Conservation (phyloP, 1,140 invertebrate species). For the Euwallacea similis region DNA sequence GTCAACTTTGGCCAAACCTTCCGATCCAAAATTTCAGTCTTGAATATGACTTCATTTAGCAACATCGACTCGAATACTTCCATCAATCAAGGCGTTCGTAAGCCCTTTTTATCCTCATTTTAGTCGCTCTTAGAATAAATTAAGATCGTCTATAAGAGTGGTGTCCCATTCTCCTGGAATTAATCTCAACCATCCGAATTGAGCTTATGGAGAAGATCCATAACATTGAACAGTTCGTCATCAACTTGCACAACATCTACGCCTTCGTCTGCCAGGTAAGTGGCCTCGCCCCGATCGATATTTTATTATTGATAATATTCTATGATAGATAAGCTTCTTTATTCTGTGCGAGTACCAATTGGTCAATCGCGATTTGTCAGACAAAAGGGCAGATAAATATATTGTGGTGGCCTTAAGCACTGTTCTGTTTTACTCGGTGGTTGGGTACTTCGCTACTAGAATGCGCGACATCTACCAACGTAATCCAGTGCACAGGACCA, state of each 20-base stretch:
- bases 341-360: slow-evolving; percentile 44
- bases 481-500: slow-evolving; percentile 56
- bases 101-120: not conserved
- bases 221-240: slow-evolving; percentile 46
- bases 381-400: slow-evolving; percentile 53
- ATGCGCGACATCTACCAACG: slow-evolving; percentile 64
- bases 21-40: slow-evolving; percentile 28
- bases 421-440: slow-evolving; percentile 76
- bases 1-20: not conserved
- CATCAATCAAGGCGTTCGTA: slow-evolving; percentile 20
- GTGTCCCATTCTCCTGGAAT: slow-evolving; percentile 28
- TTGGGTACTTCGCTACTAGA: slow-evolving; percentile 73
- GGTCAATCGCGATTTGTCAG: slow-evolving; percentile 29
- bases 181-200: slow-evolving; percentile 19
- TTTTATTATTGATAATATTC: no score
- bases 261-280: slow-evolving; percentile 46
- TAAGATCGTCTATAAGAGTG: slow-evolving; percentile 32
- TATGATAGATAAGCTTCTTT: slow-evolving; percentile 49
- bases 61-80: slow-evolving; percentile 22
- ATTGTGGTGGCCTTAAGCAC: slow-evolving; percentile 69
- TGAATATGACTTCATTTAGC: slow-evolving; percentile 25
- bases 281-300: not conserved
- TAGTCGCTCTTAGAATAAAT: not conserved
- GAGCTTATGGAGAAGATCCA: slow-evolving; percentile 42
- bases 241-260: slow-evolving; percentile 46